Evolutionary conservation across 1,140 invertebrate species (phyloP).

Genomic region (Fopius arisanus): DNA sequence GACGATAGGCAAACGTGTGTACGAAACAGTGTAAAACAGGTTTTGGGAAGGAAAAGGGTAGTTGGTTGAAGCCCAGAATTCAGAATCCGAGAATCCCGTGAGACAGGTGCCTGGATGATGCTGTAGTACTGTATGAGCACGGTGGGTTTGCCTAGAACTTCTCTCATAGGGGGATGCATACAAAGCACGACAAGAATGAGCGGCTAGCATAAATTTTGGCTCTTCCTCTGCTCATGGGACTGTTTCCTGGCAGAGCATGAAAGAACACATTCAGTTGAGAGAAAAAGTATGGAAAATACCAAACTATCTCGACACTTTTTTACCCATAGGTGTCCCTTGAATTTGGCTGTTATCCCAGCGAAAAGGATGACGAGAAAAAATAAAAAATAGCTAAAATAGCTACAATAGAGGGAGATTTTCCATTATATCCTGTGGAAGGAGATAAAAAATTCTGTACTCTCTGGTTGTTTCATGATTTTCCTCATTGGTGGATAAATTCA

Average conservation of each 20-base stretch:
- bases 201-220: constrained; percentile 22
- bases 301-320: constrained; percentile 3
- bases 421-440: neutral
- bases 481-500: constrained; percentile 10
- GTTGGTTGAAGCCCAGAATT: constrained; percentile 12
- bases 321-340: neutral
- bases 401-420: neutral
- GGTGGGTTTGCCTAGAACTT: neutral
- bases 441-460: neutral
- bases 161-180: constrained; percentile 20
- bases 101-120: constrained; percentile 8
- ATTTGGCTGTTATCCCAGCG: neutral
- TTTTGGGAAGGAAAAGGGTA: neutral
- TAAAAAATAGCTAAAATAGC: neutral
- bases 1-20: constrained; percentile 3
- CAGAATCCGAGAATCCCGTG: constrained; percentile 9
- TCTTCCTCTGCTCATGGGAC: constrained; percentile 1
- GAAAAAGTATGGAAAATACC: neutral
- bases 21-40: neutral
- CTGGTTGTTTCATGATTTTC: neutral
- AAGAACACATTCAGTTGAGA: neutral
- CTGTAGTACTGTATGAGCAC: neutral
- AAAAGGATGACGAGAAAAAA: too few species aligned
- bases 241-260: neutral
- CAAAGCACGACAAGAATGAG: constrained; percentile 27